Conservation (phyloP, 2,888 invertebrate species). For the Latrodectus elegans region DNA sequence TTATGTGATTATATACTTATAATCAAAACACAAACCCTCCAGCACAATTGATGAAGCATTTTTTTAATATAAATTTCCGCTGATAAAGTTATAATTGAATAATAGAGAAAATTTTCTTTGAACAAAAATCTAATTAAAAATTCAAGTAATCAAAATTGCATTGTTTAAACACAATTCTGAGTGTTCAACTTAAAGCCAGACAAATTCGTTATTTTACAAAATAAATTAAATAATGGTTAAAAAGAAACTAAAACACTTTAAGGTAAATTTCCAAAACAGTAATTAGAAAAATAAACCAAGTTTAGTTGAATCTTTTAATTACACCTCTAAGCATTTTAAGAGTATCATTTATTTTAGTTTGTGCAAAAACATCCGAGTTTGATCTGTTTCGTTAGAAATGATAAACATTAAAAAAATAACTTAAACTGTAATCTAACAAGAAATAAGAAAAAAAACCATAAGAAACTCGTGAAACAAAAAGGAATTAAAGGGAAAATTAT, state of each 20-base stretch:
- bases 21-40: no score
- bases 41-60: no score
- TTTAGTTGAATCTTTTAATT: constrained; percentile 43
- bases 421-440: not conserved
- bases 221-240: not conserved
- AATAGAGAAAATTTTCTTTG: no score
- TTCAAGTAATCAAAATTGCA: no score
- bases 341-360: not conserved
- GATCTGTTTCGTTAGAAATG: no score
- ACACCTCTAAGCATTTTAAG: constrained; percentile 25
- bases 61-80: no score
- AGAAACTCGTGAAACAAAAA: not conserved
- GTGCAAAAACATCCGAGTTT: not conserved
- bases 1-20: no score
- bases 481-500: constrained; percentile 5
- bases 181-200: not conserved
- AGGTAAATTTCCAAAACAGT: not conserved
- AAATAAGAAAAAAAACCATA: constrained; percentile 8
- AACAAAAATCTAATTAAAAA: no score
- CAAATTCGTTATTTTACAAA: not conserved
- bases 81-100: no score
- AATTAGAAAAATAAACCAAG: constrained; percentile 9
- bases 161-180: no score
- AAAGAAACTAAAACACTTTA: not conserved
- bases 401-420: not conserved